phyloP scores from a whole-genome alignment of 2,888 invertebrate genomes.

The Sylvicola cinctus region DNA sequence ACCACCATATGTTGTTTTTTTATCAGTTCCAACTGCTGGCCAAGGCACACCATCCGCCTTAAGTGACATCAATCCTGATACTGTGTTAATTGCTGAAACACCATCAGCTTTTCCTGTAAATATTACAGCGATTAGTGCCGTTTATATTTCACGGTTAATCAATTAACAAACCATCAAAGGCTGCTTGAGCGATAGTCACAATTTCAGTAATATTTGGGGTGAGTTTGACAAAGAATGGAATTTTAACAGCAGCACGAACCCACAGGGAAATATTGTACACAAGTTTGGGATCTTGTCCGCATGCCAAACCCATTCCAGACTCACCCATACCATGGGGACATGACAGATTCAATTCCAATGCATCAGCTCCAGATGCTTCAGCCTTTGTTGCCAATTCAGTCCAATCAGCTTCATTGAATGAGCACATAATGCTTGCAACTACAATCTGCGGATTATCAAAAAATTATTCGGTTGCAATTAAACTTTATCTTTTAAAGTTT shows the following conservation, averaged over 20 bases:
- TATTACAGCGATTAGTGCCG: constrained; percentile 3
- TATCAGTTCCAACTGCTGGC: constrained; percentile 67
- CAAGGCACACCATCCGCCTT: constrained; percentile 66
- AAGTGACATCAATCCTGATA: constrained; percentile 83
- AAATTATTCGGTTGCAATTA: too few relatives aligned
- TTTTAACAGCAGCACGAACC: constrained; percentile 68
- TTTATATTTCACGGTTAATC: not conserved
- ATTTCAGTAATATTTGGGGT: constrained; percentile 97
- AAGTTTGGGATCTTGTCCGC: constrained; percentile 81
- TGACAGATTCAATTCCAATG: constrained; percentile 85
- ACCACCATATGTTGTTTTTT: constrained; percentile 83
- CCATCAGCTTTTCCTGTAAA: constrained; percentile 69
- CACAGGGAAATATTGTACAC: constrained; percentile 79
- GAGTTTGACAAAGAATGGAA: constrained; percentile 93
- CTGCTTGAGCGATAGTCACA: constrained; percentile 70
- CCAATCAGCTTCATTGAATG: constrained; percentile 78
- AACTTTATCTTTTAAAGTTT: too few relatives aligned
- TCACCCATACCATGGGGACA: constrained; percentile 99
- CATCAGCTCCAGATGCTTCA: constrained; percentile 74
- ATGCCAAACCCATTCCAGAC: constrained; percentile 94
- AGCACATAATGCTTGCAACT: constrained; percentile 93
- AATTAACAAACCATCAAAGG: constrained; percentile 45
- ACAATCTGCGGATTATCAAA: constrained; percentile 51
- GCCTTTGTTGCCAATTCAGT: constrained; percentile 53
- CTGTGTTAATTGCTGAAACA: constrained; percentile 94